A percentile compares a stretch with the other conserved stretches of the same genome.
Evolutionary conservation across 2,888 invertebrate species (phyloP).

Genomic region (Eucera pruinosa): DNA sequence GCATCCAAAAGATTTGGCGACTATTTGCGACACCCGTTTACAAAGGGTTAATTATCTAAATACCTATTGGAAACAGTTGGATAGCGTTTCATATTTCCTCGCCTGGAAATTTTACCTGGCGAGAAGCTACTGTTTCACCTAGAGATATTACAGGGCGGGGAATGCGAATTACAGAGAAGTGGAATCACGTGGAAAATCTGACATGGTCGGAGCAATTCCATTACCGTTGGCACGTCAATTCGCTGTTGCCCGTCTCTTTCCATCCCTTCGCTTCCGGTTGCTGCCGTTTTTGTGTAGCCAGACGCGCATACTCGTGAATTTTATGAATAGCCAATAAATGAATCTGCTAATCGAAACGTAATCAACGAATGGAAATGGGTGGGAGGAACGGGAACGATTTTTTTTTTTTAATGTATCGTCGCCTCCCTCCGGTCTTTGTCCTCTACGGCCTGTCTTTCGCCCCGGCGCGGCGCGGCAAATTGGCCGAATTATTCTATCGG

Average conservation of each 20-base stretch:
- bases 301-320: slow-evolving; percentile 40
- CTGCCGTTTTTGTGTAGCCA: not conserved
- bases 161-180: slow-evolving; percentile 59
- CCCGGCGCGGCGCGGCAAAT: slow-evolving; percentile 13
- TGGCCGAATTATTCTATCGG: slow-evolving; percentile 32
- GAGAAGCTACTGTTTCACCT: too few species aligned
- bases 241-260: slow-evolving; percentile 38
- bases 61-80: too few species aligned
- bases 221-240: slow-evolving; percentile 64
- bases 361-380: slow-evolving; percentile 41
- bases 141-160: slow-evolving; percentile 51
- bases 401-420: not conserved
- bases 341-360: slow-evolving; percentile 56
- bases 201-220: slow-evolving; percentile 63
- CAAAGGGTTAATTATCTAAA: too few species aligned
- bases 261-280: slow-evolving; percentile 3
- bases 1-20: too few species aligned
- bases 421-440: slow-evolving; percentile 15
- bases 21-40: too few species aligned
- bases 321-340: slow-evolving; percentile 63
- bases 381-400: not conserved
- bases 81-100: too few species aligned
- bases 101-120: too few species aligned
- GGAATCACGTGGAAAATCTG: slow-evolving; percentile 67
- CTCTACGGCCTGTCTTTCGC: slow-evolving; percentile 8